These are phyloP conservation scores for Diplosoma virens DNA, from an alignment of 23 tunicate genomes.

Conservation along the genomic window DNA sequence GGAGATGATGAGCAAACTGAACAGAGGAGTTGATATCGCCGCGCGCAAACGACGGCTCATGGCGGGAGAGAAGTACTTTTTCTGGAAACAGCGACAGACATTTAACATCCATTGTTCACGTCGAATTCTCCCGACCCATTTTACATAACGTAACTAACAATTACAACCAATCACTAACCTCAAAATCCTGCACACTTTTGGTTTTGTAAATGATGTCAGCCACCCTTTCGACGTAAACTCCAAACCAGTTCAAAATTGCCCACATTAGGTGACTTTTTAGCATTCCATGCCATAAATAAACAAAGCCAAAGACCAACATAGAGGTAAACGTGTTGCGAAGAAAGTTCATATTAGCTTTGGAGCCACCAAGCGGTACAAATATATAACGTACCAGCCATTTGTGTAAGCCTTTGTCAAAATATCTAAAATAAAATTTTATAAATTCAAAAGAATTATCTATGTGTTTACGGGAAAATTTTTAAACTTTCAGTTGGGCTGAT, in stretches of 20 bases:
- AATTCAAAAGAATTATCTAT: too few relatives aligned
- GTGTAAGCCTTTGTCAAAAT: constrained; percentile 88
- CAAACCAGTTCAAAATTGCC: constrained; percentile 81
- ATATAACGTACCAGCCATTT: constrained; percentile 81
- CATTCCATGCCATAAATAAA: constrained; percentile 80
- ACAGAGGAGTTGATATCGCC: constrained; percentile 43
- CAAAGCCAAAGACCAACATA: constrained; percentile 63
- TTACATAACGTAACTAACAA: too few relatives aligned
- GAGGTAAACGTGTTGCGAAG: constrained; percentile 30
- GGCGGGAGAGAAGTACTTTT: constrained; percentile 42
- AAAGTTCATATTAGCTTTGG: background rate
- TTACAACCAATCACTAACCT: constrained; percentile 31
- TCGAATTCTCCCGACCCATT: too few relatives aligned
- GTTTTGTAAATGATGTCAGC: constrained; percentile 37
- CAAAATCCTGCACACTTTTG: constrained; percentile 26
- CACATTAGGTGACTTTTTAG: constrained; percentile 29
- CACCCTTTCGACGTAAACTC: constrained; percentile 64
- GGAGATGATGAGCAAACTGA: constrained; percentile 59
- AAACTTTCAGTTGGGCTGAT: too few relatives aligned
- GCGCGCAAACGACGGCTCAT: constrained; percentile 63
- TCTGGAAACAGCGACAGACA: background rate
- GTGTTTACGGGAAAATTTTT: too few relatives aligned
- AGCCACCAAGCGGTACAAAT: constrained; percentile 71
- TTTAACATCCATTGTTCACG: too few relatives aligned
- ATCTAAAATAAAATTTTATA: too few relatives aligned